Percentiles rank a stretch among this genome's conserved stretches.
Evolutionary conservation across 2,888 invertebrate genomes (phyloP).

Genomic region (Seladonia tumulorum): DNA sequence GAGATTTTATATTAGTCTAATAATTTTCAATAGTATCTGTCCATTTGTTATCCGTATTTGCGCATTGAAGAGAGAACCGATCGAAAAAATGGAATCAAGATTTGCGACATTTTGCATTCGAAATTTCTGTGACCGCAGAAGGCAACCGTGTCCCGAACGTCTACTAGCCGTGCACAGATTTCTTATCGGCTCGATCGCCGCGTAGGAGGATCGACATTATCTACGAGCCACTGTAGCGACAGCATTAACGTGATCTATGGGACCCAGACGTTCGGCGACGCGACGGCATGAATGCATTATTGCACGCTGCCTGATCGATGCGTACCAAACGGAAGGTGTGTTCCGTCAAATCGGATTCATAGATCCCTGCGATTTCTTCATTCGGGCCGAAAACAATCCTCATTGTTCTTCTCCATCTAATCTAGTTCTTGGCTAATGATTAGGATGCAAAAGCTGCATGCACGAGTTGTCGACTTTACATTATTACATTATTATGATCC

Average conservation of each 20-base stretch:
- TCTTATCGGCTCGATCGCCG: constrained; percentile 62
- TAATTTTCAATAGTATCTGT: no score
- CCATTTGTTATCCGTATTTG: background rate
- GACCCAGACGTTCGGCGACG: constrained; percentile 52
- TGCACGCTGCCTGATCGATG: constrained; percentile 57
- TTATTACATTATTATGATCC: no score
- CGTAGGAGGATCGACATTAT: constrained; percentile 68
- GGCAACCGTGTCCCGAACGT: constrained; percentile 51
- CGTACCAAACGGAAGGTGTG: constrained; percentile 46
- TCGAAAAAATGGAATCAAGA: background rate
- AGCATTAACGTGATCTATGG: constrained; percentile 74
- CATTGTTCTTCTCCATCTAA: no score
- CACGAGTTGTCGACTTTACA: no score
- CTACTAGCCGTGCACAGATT: constrained; percentile 48
- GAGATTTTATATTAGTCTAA: no score
- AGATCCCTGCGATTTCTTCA: constrained; percentile 13
- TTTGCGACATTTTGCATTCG: constrained; percentile 18
- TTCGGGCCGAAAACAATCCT: background rate
- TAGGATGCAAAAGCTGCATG: no score
- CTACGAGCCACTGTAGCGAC: constrained; percentile 68
- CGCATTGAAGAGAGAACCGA: background rate
- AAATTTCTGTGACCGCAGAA: constrained; percentile 36
- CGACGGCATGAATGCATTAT: constrained; percentile 45
- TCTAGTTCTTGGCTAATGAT: no score
- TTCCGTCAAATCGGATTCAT: constrained; percentile 41